phyloP scores from a whole-genome alignment of 2,888 invertebrate species.

The Tuberolachnus salignus region DNA sequence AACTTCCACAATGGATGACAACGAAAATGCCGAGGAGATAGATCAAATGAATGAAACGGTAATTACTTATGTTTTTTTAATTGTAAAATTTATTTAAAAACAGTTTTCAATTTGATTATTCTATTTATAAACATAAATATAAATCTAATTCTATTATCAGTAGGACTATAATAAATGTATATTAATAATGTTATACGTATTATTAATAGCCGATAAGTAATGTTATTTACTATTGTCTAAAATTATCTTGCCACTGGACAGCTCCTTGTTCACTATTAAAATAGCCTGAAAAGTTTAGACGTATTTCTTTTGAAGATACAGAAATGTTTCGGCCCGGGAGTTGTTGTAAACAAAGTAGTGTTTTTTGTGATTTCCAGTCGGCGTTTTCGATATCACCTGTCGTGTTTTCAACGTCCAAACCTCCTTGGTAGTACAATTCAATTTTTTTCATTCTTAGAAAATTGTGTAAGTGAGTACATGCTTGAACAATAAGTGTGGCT shows the following conservation, averaged over 20 bases:
- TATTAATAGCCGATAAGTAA: slow-evolving; percentile 4
- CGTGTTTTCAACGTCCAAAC: slow-evolving; percentile 33
- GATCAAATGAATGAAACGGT: not conserved
- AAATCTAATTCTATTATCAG: slow-evolving; percentile 15
- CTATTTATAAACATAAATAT: slow-evolving; percentile 14
- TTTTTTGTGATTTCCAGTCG: slow-evolving; percentile 20
- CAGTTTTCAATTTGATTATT: slow-evolving; percentile 5
- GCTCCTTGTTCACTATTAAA: slow-evolving; percentile 38
- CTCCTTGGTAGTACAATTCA: slow-evolving; percentile 25
- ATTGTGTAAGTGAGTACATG: slow-evolving; percentile 29
- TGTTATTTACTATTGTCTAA: slow-evolving; percentile 22
- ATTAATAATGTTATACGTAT: slow-evolving; percentile 6
- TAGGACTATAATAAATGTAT: slow-evolving; percentile 13
- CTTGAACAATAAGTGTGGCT: slow-evolving; percentile 22
- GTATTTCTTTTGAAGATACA: slow-evolving; percentile 28
- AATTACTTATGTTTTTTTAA: slow-evolving; percentile 7
- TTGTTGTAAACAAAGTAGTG: slow-evolving; percentile 25
- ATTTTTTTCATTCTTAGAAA: slow-evolving; percentile 30
- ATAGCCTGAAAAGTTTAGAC: slow-evolving; percentile 22
- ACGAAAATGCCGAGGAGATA: too few species aligned
- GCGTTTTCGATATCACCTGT: slow-evolving; percentile 23
- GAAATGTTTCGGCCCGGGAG: slow-evolving; percentile 22
- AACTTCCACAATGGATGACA: too few species aligned
- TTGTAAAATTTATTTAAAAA: slow-evolving; percentile 12
- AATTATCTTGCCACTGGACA: slow-evolving; percentile 19